Percentiles rank a stretch among this genome's conserved stretches.
Conservation (phyloP, 2,888 invertebrate species). For the Pammene fasciana region DNA sequence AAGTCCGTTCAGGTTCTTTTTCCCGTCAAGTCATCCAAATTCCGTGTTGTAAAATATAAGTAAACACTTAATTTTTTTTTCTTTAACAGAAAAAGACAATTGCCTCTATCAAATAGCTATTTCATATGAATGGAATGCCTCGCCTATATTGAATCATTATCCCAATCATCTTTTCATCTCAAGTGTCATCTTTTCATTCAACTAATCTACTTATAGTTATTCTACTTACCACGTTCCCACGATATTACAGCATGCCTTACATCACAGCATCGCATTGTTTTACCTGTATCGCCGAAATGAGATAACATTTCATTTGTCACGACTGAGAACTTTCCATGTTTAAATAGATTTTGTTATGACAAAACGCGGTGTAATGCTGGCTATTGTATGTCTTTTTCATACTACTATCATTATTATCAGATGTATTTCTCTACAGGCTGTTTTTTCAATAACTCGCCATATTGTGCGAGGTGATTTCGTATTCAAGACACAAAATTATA, state of each 20-base stretch:
- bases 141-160: slow-evolving; percentile 23
- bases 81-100: not conserved
- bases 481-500: no score
- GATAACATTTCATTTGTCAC: slow-evolving; percentile 69
- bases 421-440: slow-evolving; percentile 11
- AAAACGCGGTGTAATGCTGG: slow-evolving; percentile 52
- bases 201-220: slow-evolving; percentile 40
- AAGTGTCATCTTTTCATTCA: slow-evolving; percentile 29
- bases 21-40: no score
- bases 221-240: slow-evolving; percentile 52
- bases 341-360: slow-evolving; percentile 47
- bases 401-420: slow-evolving; percentile 25
- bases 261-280: slow-evolving; percentile 63
- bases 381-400: slow-evolving; percentile 52
- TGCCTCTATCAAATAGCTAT: not conserved
- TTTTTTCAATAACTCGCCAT: not conserved
- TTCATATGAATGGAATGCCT: not conserved
- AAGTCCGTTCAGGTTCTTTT: no score
- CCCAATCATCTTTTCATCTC: slow-evolving; percentile 12
- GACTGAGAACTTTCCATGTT: slow-evolving; percentile 74
- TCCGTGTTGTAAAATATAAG: no score
- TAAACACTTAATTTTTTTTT: not conserved
- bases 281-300: slow-evolving; percentile 68
- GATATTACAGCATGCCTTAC: slow-evolving; percentile 51
- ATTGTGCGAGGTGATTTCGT: no score